These are phyloP conservation scores for Polyommatus icarus DNA, from an alignment of 2,888 invertebrate species.

Conservation along the genomic window DNA sequence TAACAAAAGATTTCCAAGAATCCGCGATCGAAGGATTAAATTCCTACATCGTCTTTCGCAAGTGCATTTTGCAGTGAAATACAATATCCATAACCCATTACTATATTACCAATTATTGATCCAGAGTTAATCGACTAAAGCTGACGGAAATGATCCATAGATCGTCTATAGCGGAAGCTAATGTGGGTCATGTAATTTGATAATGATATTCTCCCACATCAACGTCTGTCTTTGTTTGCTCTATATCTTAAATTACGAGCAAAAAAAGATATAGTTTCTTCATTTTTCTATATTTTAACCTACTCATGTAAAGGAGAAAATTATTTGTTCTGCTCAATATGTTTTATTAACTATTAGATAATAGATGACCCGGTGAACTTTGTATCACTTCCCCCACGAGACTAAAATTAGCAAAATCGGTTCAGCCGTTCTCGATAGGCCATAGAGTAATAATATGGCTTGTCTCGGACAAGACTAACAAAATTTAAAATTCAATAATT, in stretches of 20 bases:
- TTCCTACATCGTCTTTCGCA: too few relatives aligned
- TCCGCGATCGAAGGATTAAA: too few relatives aligned
- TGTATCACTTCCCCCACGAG: too few relatives aligned
- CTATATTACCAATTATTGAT: neutral
- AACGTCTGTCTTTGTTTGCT: neutral
- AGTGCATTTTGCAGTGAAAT: neutral
- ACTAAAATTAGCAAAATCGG: too few relatives aligned
- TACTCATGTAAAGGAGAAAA: neutral
- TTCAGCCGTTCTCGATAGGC: too few relatives aligned
- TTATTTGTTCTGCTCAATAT: neutral
- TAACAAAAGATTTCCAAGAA: too few relatives aligned
- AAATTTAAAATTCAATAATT: too few relatives aligned
- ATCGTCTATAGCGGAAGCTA: constrained; percentile 3
- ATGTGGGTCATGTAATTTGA: constrained; percentile 11
- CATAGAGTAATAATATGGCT: too few relatives aligned
- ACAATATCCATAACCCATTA: neutral
- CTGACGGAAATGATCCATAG: neutral
- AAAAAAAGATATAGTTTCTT: neutral
- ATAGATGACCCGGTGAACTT: too few relatives aligned
- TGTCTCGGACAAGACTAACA: too few relatives aligned
- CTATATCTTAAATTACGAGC: neutral
- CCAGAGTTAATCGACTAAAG: neutral
- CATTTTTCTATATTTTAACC: neutral
- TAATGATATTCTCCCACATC: constrained; percentile 15
- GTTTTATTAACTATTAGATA: too few relatives aligned